phyloP scores from a whole-genome alignment of 23 tunicate genomes.

The Ciona savignyi region DNA sequence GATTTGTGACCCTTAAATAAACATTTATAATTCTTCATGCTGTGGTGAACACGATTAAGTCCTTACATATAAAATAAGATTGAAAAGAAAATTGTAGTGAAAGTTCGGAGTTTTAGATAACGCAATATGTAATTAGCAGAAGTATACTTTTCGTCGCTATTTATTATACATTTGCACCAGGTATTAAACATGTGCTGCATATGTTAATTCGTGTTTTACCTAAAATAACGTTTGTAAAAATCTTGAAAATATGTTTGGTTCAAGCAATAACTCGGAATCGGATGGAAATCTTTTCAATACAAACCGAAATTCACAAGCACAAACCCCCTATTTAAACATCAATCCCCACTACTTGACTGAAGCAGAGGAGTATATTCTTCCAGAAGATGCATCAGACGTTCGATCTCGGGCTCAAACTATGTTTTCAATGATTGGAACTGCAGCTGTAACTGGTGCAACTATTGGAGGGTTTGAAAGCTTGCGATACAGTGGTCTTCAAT shows the following conservation, averaged over 20 bases:
- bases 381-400: slow-evolving; percentile 69
- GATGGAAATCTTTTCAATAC: background rate
- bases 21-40: too few species aligned
- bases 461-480: slow-evolving; percentile 73
- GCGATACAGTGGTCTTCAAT: slow-evolving; percentile 69
- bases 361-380: slow-evolving; percentile 63
- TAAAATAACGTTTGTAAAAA: too few species aligned
- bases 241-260: background rate
- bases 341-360: slow-evolving; percentile 64
- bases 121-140: background rate
- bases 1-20: too few species aligned
- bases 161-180: background rate
- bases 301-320: background rate
- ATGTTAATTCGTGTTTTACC: too few species aligned
- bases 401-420: slow-evolving; percentile 70
- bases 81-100: too few species aligned
- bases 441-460: slow-evolving; percentile 56
- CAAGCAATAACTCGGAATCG: background rate
- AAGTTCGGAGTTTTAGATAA: background rate
- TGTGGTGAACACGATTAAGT: too few species aligned
- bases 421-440: slow-evolving; percentile 71
- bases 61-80: too few species aligned
- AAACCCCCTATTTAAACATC: slow-evolving; percentile 63
- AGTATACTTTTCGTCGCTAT: background rate
- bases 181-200: too few species aligned